Evolutionary conservation across 1,140 invertebrate species (phyloP).

Genomic region (Whitmania pigra): DNA sequence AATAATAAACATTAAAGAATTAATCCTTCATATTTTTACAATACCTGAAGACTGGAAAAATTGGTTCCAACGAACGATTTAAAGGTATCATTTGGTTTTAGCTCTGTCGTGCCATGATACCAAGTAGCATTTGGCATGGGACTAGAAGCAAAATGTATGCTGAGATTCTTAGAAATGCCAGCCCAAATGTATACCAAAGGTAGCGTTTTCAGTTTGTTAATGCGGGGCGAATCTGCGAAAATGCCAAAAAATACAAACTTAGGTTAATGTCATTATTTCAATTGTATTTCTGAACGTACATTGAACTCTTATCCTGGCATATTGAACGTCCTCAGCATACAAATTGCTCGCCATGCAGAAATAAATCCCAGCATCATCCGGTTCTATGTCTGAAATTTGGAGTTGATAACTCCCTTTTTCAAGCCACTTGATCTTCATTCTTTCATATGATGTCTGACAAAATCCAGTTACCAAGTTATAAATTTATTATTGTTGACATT

Average conservation of each 20-base stretch:
- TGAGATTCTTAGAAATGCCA: background rate
- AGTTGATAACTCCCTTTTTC: background rate
- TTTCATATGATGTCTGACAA: background rate
- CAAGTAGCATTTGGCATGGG: background rate
- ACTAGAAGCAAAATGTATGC: background rate
- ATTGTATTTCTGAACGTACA: background rate
- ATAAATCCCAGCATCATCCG: conserved; percentile 8
- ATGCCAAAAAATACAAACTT: too few relatives aligned
- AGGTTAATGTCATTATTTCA: too few relatives aligned
- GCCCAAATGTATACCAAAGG: background rate
- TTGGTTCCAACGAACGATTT: background rate
- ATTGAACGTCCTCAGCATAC: background rate
- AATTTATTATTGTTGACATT: too few relatives aligned
- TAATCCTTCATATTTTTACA: background rate
- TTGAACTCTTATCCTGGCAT: background rate
- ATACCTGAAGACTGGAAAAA: background rate
- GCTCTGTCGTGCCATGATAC: background rate
- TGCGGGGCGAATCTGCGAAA: background rate
- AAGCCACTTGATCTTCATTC: background rate
- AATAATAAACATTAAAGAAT: too few relatives aligned
- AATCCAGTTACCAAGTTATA: too few relatives aligned
- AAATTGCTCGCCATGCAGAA: background rate
- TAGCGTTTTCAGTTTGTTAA: background rate
- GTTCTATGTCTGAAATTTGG: background rate
- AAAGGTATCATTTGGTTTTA: background rate